Evolutionary conservation across 1,140 invertebrate species (phyloP), one percentile per base, ranked within the genome.

Genomic region (Cotesia chilonis): DNA sequence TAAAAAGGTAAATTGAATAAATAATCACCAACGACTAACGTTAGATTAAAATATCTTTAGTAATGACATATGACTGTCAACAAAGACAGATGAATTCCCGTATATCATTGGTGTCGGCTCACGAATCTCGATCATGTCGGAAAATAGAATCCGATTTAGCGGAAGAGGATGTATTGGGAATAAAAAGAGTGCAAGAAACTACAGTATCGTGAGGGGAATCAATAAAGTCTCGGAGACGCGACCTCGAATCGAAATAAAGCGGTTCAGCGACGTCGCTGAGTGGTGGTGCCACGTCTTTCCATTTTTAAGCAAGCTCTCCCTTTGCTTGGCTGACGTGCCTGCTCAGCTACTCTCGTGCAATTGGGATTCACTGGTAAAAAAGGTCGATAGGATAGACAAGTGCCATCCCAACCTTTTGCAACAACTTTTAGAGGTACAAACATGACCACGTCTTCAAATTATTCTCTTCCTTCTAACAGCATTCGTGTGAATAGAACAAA

Each of bases 241-340:
- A 74, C 51, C 70, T 63, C 61, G 67, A 78, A 70, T 77, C 63
- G 75, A 81, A 82, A 81, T 81, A 82, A 79, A 78, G 76, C 74
- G 77, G 71, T 73, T 75, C 75, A 76, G 78, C 75, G 79, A 81
- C 73, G 75, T 81, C 79, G 77, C 74, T 75, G 80, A 79, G 75
- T 82, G 78, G 75, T 65, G 65, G 69, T 81, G 71, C 75, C 77
- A 68, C 55, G 60, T 72, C 38, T 70, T 74, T 47, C 59, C 37
- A 37, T 60, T 20, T 14, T 61, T 57, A 65, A 7, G 36, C 63
- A 65, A 7, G 36, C 63, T 63, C 51, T 64, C 55, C 55, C 57
- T 38, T 20, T 17, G 7, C 51, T 60, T 51, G 38, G 9, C 63
- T 65, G 38, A 65, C 51, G 47, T 65, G 67, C 64, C 63, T 66